These are phyloP conservation scores for Alcis repandata DNA, from an alignment of 2,888 invertebrate genomes.

Conservation along the genomic window DNA sequence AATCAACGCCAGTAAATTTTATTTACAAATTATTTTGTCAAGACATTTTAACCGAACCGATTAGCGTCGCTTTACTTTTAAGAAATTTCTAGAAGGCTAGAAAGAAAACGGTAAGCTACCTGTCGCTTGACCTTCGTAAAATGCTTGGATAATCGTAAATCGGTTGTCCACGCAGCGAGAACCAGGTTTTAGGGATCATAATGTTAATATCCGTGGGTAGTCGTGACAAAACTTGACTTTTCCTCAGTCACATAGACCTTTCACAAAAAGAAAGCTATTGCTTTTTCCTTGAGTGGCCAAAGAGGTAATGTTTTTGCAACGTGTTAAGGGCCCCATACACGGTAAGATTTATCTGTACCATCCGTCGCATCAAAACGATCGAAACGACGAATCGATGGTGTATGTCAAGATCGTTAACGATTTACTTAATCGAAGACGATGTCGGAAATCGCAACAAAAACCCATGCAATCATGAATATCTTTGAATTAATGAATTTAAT, in stretches of 20 bases:
- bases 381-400: no score
- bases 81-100: constrained; percentile 55
- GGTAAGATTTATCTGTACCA: no score
- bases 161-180: constrained; percentile 72
- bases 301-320: constrained; percentile 18
- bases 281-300: no score
- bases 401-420: no score
- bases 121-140: constrained; percentile 74
- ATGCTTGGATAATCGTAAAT: constrained; percentile 81
- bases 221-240: constrained; percentile 65
- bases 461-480: no score
- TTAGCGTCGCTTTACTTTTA: constrained; percentile 63
- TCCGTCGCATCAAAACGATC: no score
- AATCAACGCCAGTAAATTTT: no score
- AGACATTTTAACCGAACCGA: constrained; percentile 34
- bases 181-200: constrained; percentile 66
- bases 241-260: constrained; percentile 38
- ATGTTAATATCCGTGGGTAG: constrained; percentile 77
- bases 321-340: neutral
- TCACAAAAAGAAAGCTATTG: constrained; percentile 54
- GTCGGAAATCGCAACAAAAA: no score
- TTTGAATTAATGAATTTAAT: no score
- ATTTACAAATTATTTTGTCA: neutral
- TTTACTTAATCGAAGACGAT: no score
- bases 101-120: constrained; percentile 72